Base-by-base conservation (phyloP, 1,140 invertebrate genomes). In the Phymastichus coffea region DNA sequence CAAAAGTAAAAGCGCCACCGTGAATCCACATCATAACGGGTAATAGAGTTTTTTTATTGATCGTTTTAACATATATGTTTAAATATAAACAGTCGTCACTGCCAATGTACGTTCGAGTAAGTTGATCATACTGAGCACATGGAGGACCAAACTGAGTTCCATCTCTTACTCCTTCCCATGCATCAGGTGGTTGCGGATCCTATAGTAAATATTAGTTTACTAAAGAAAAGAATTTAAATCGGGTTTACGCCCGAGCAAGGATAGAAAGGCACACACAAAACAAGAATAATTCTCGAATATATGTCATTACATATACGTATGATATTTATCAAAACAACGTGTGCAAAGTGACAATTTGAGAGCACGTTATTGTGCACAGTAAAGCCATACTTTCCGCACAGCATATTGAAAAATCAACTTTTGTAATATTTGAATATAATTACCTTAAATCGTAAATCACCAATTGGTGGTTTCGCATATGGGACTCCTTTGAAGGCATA, bases 41-140 rank as follows among this genome's bases (percentile, higher is more conserved):
- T 14, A 51, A 12, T 2, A 3, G 59, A 7, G 2, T 33, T 3
- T n/a, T 4, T 3, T 20, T 9, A 12, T 63, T 62, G 43, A 75
- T 64, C 14, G 62, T 38, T 57, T 87, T 86, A 14, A 89, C 87
- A 69, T 89, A 92, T 1, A 95, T 85, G 71, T 94, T 94, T 14
- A 96, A 77, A 69, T 88, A 88, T 6, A 95, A 82, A 69, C 93
- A 95, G 71, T 95, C 91, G 79, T 91, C 88, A 52, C 61, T 59
- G 1, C 77, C 77, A 0, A 56, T 2, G 9, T 69, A 19, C 25
- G 54, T 7, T 0, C 48, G 55, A 0, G 40, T 60, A 0, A 71
- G 12, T 3, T 56, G 40, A 28, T 70, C 60, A 1, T 57, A 10
- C 20, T 79, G 86, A 3, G 80, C 75, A 37, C 81, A 84, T 2